Conservation (phyloP, 2,113 vertebrate genomes). For the Narcine bancroftii region DNA sequence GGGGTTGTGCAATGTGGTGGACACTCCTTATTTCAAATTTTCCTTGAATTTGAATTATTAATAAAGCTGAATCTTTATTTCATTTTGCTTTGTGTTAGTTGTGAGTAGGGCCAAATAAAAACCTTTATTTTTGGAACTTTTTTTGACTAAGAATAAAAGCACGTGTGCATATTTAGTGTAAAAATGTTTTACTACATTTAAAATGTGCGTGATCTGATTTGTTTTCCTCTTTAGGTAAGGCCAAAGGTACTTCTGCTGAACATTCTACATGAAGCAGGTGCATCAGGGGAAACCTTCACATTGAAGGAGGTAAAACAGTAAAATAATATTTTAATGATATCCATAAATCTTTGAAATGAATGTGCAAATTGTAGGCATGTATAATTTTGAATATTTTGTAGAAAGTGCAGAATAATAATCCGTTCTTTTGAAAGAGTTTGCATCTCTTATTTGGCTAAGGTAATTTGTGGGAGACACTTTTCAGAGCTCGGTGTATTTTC, state of each 20-base stretch:
- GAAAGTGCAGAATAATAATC: not conserved
- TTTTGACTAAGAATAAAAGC: not conserved
- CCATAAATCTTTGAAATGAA: not conserved
- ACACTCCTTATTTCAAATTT: not conserved
- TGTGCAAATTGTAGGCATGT: not conserved
- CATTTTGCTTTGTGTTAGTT: not conserved
- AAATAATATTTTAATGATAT: not conserved
- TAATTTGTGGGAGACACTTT: not conserved
- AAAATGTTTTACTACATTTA: not conserved
- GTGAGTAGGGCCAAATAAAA: not conserved
- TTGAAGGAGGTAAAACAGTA: slow-evolving; percentile 74
- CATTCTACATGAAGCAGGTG: slow-evolving; percentile 81
- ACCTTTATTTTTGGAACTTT: not conserved
- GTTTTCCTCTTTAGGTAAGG: slow-evolving; percentile 61
- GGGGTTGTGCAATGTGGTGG: not conserved
- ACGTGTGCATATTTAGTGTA: not conserved
- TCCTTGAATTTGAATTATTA: not conserved
- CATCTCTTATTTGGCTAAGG: not conserved
- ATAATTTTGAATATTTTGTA: not conserved
- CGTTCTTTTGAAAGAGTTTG: not conserved
- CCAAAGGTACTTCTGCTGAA: slow-evolving; percentile 75
- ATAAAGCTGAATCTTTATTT: not conserved
- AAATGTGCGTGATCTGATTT: not conserved
- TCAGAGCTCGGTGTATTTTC: not conserved
- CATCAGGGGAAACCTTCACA: slow-evolving; percentile 81